Conservation (phyloP, 2,888 invertebrate species). For the Gerris lacustris region DNA sequence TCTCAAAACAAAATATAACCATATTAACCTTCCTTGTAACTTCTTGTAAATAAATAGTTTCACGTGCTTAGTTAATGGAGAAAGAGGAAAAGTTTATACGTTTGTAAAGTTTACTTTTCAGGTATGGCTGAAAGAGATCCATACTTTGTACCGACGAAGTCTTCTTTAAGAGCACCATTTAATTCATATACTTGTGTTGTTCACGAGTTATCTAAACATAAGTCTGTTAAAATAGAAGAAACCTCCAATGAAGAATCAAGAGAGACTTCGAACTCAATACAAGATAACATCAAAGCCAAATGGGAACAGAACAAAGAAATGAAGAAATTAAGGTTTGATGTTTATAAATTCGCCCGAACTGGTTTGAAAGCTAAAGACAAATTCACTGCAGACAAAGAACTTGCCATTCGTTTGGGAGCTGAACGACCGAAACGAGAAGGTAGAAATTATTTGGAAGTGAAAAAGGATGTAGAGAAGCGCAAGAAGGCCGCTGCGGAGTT, state of each 20-base stretch:
- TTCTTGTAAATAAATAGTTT: too few relatives aligned
- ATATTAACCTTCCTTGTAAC: too few relatives aligned
- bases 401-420: conserved; percentile 58
- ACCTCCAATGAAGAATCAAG: not conserved
- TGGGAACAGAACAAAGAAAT: conserved; percentile 50
- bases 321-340: conserved; percentile 63
- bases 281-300: conserved; percentile 16
- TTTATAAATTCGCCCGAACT: conserved; percentile 70
- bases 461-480: conserved; percentile 14
- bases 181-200: not conserved
- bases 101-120: too few relatives aligned
- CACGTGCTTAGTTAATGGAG: too few relatives aligned
- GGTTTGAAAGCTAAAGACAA: conserved; percentile 59
- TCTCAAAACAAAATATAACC: too few relatives aligned
- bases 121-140: too few relatives aligned
- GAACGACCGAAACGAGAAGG: conserved; percentile 22
- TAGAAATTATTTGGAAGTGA: conserved; percentile 22
- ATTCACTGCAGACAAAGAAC: conserved; percentile 61
- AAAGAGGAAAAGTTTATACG: too few relatives aligned
- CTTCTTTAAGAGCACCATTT: not conserved
- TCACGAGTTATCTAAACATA: not conserved
- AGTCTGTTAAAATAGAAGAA: not conserved
- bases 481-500: not conserved
- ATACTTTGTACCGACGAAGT: too few relatives aligned
- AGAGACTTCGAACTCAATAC: not conserved